Evolutionary conservation across 2,888 invertebrate species (phyloP).

Genomic region (Agrochola macilenta): DNA sequence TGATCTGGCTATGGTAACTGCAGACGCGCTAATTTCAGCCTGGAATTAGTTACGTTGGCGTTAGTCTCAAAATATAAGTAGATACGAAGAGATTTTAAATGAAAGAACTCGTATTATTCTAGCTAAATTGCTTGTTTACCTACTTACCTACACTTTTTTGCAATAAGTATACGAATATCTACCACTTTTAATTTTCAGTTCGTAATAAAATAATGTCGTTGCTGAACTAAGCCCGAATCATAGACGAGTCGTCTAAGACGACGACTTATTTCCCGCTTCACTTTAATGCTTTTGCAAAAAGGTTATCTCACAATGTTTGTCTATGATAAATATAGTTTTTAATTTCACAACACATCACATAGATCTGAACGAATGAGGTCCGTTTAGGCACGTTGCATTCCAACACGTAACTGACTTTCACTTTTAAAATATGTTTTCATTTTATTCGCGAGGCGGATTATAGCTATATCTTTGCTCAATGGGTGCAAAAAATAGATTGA

Average conservation of each 20-base stretch:
- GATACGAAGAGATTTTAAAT: neutral
- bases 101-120: neutral
- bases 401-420: slow-evolving; percentile 65
- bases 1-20: slow-evolving; percentile 27
- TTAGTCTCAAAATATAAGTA: slow-evolving; percentile 30
- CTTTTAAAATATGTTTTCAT: slow-evolving; percentile 66
- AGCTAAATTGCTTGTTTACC: neutral
- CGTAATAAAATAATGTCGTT: neutral
- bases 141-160: no score
- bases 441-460: slow-evolving; percentile 50
- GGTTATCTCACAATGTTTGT: slow-evolving; percentile 12
- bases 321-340: slow-evolving; percentile 46
- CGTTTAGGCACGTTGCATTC: slow-evolving; percentile 57
- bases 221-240: neutral
- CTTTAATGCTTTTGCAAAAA: neutral
- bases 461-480: slow-evolving; percentile 16
- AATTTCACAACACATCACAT: slow-evolving; percentile 57
- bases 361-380: slow-evolving; percentile 52
- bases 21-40: slow-evolving; percentile 36
- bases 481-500: slow-evolving; percentile 35
- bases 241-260: no score
- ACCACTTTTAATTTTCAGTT: no score
- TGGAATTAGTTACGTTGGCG: slow-evolving; percentile 31
- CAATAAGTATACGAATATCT: no score
- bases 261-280: neutral